Base-by-base conservation (phyloP, 2,888 invertebrate species). In the Papilio protenor region DNA sequence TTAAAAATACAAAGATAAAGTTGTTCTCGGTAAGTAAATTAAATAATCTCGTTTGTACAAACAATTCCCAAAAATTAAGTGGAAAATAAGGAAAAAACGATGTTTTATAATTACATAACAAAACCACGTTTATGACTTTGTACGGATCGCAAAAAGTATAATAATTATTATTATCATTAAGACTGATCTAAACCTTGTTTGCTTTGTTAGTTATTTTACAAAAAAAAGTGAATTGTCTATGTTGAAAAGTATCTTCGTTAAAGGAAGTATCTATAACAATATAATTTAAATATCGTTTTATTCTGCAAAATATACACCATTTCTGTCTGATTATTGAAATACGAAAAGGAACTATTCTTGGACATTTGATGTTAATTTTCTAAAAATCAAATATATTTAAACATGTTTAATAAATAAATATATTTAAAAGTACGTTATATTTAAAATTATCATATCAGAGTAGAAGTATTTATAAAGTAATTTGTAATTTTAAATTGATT, bases 31-130 rank as follows among this genome's bases (percentile, higher is more conserved):
- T 14, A 33, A 72, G 16, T 55, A 74, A 77, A 77, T 77, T 77
- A 74, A 71, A 71, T 73, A 61, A 59, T 61, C 77, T 57, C 66
- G 57, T 74, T 77, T 75, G 77, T 77, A 75, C 14, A 75, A 69
- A 75, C 71, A 71, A 61, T 71, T 14, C 61, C 52, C 61, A 61
- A 47, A 70, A 77, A 23, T 74, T 21, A 77, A 61, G 12, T 70
- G 14, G 59, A 27, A 59, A 72, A n/a, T 49, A 70, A 73, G 33
- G n/a, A 49, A 57, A 77, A 70, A 74, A 49, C 33, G 49, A 69
- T 77, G 77, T 77, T 73, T 73, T 59, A 74, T 77, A 73, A 77
- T 59, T 59, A 74, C 70, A 70, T 47, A 69, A 77, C 77, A 77
- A 74, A 77, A 77, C 18, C 70, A 77, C 73, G 57, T 74, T 77